A percentile compares a stretch with the other conserved stretches of the same genome.
Conservation (phyloP, 2,888 invertebrate genomes). For the Aricia artaxerxes region DNA sequence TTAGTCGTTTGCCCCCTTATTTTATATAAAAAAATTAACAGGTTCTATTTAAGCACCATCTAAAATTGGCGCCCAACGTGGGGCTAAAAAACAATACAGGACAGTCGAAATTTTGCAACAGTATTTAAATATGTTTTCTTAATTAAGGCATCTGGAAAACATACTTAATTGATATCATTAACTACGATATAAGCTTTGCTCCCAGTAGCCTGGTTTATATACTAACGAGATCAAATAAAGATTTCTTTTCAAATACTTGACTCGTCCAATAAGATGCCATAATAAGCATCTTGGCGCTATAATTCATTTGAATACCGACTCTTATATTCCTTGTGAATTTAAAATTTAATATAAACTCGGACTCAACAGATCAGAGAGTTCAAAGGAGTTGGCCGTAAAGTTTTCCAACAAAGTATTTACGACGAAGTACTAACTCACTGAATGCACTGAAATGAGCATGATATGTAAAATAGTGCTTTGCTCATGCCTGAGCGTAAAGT, state of each 20-base stretch:
- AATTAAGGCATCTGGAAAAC: neutral
- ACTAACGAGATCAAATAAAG: neutral
- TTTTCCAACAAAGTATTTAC: conserved; percentile 27
- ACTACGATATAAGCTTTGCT: neutral
- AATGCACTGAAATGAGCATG: conserved; percentile 16
- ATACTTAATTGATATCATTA: neutral
- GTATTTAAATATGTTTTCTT: neutral
- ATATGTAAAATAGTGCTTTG: conserved; percentile 43
- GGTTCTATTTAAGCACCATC: neutral
- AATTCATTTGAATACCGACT: neutral
- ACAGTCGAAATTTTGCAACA: neutral
- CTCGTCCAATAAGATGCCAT: neutral
- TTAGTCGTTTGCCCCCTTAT: too few relatives aligned
- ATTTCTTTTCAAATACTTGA: neutral
- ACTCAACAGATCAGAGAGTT: conserved; percentile 25
- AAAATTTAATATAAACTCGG: conserved; percentile 28
- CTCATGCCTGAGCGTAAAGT: conserved; percentile 51
- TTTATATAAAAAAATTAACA: neutral
- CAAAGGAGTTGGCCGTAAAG: conserved; percentile 24
- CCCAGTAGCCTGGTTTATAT: neutral
- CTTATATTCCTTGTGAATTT: conserved; percentile 2
- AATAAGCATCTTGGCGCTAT: neutral
- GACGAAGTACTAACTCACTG: conserved; percentile 4
- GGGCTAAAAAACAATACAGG: neutral
- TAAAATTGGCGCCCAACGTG: neutral